These are phyloP conservation scores for Naja naja DNA, from an alignment of 2,113 vertebrate genomes.

Conservation along the genomic window DNA sequence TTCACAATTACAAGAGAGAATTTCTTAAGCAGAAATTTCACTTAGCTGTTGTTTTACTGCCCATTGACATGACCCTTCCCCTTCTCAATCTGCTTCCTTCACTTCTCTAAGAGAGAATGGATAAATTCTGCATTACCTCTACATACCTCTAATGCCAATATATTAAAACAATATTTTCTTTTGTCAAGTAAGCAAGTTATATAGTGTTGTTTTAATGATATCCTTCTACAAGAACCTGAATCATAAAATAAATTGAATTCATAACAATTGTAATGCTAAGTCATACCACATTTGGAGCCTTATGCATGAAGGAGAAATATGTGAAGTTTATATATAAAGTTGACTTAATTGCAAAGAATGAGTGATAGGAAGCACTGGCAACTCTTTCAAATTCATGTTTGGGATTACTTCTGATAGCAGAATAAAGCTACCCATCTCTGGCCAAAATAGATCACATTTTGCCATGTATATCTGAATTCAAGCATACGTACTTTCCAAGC, in stretches of 20 bases:
- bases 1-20: slow-evolving; percentile 30
- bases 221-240: neutral
- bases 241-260: neutral
- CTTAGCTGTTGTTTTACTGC: neutral
- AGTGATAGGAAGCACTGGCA: neutral
- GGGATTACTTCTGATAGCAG: neutral
- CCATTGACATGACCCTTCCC: neutral
- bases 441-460: neutral
- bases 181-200: neutral
- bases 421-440: neutral
- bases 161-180: neutral
- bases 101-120: neutral
- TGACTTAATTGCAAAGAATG: neutral
- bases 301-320: neutral
- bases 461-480: slow-evolving; percentile 3
- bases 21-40: neutral
- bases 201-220: neutral
- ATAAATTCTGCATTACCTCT: neutral
- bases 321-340: neutral
- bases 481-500: slow-evolving; percentile 91
- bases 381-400: neutral
- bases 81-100: neutral
- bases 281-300: neutral
- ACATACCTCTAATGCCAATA: neutral
- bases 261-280: neutral